Base-by-base conservation (phyloP, 2,113 vertebrate species). In the Porphyrio hochstetteri region DNA sequence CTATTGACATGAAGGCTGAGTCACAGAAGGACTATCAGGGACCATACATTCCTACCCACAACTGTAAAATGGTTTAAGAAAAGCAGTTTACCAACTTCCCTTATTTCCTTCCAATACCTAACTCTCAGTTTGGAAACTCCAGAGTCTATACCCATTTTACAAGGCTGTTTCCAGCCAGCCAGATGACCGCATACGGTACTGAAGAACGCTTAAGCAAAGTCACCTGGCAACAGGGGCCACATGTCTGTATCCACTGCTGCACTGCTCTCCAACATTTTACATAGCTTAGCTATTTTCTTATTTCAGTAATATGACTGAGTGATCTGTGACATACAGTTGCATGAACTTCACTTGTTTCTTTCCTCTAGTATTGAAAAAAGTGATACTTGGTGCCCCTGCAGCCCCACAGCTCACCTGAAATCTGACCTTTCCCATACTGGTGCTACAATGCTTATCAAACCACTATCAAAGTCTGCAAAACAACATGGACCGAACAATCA, bases 231-330 rank as follows among this genome's bases (percentile, higher is more conserved):
- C 2, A 3, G 64, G 23, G 29, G 8, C 70, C 48, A 15, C 16
- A 24, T 2, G 7, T 59, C 59, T 70, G 16, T 36, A 60, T 9
- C 38, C 21, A 16, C 59, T 86, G 40, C 15, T 0, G 0, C 17
- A 60, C 24, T 46, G 25, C 27, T 29, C 2, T 7, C 31, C 59
- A 91, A 48, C 16, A 46, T 65, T 63, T 94, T 44, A 13, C 6
- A 13, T 65, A 0, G 0, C 55, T 61, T 59, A 40, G 25, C 64
- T 70, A 74, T 74, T 78, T 83, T 87, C 69, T 61, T 75, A 78
- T 92, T 92, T 82, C 3, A 3, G 53, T 25, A 86, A 55, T 10
- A 7, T 0, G 5, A 42, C 38, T 67, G 74, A 74, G 31, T 9
- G 44, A 88, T 27, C 61, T 52, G 67, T 71, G 65, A 85, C 95